phyloP scores from a whole-genome alignment of 2,797 vertebrate genomes.

The Coregonus suidteri region DNA sequence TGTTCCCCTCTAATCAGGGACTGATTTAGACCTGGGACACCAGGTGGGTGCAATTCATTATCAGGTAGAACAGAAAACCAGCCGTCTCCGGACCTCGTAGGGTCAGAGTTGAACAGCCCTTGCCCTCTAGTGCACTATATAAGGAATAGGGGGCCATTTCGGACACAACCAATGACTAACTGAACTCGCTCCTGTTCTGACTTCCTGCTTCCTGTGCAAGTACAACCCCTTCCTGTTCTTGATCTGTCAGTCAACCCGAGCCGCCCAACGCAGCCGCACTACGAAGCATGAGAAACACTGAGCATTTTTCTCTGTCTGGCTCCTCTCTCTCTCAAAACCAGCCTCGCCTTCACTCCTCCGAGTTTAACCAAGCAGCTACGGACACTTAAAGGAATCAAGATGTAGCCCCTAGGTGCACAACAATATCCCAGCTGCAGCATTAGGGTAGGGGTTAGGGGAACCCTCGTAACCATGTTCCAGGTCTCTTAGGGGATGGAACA shows the following conservation, averaged over 20 bases:
- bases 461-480: too few species aligned
- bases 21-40: too few species aligned
- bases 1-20: too few species aligned
- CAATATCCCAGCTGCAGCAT: too few species aligned
- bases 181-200: constrained; percentile 1
- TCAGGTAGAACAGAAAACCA: too few species aligned
- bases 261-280: background rate
- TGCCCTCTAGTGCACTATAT: background rate
- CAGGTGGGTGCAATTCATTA: too few species aligned
- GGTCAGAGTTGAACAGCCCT: background rate
- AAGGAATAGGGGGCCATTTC: background rate
- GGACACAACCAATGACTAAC: background rate
- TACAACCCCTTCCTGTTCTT: constrained; percentile 5
- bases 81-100: background rate
- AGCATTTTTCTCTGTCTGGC: background rate
- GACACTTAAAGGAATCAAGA: background rate
- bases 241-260: background rate
- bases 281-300: background rate
- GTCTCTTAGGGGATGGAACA: background rate
- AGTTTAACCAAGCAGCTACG: constrained; percentile 3
- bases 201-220: constrained; percentile 28
- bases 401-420: background rate
- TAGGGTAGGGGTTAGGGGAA: too few species aligned
- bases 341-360: constrained; percentile 6
- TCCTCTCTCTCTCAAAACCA: background rate